These are phyloP conservation scores for Drosophila vallismaia DNA, from an alignment of 2,888 invertebrate genomes.

Conservation along the genomic window DNA sequence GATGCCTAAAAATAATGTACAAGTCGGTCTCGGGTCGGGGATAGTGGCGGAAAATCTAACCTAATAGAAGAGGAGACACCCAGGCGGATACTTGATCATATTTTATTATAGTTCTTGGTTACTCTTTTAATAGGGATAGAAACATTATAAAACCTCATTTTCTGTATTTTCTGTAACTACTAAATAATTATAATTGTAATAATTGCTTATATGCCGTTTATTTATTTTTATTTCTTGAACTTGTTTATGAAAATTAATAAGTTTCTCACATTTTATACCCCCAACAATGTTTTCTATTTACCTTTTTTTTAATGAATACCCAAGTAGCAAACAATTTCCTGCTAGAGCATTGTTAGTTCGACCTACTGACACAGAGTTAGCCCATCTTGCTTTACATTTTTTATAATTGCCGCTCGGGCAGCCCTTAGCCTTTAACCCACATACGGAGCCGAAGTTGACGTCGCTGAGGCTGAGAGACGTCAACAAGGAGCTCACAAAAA, in stretches of 20 bases:
- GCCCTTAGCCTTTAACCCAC: constrained; percentile 66
- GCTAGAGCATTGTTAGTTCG: constrained; percentile 19
- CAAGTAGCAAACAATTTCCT: neutral
- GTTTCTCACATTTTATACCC: neutral
- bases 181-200: too few species aligned
- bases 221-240: neutral
- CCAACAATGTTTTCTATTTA: neutral
- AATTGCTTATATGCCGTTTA: too few species aligned
- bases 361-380: constrained; percentile 24
- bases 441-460: constrained; percentile 55
- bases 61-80: constrained; percentile 45
- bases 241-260: neutral
- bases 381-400: constrained; percentile 33
- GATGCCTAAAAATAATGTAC: constrained; percentile 61
- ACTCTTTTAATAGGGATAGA: too few species aligned
- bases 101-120: neutral
- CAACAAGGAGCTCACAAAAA: constrained; percentile 51
- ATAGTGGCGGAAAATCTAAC: constrained; percentile 55
- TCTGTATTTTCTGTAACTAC: too few species aligned
- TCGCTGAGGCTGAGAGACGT: constrained; percentile 54
- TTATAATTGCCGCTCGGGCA: constrained; percentile 57
- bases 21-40: constrained; percentile 44
- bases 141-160: too few species aligned
- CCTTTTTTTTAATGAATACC: neutral
- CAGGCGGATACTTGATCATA: neutral